Percentiles rank a stretch among this genome's conserved stretches.
phyloP scores from a whole-genome alignment of 2,888 invertebrate species.

The Cryptus armator region DNA sequence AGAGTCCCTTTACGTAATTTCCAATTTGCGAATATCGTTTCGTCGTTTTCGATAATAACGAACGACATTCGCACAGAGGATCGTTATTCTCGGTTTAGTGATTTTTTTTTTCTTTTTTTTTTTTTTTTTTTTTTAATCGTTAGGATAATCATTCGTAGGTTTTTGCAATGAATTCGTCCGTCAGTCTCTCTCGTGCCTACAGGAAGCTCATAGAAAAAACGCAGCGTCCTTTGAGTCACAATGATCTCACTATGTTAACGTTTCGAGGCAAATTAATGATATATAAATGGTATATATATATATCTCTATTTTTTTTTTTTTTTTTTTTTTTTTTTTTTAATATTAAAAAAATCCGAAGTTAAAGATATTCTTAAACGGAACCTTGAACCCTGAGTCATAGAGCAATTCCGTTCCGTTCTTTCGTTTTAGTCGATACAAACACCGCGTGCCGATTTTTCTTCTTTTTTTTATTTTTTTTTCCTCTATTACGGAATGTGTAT shows the following conservation, averaged over 20 bases:
- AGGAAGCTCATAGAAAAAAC: conserved; percentile 65
- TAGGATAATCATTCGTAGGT: conserved; percentile 33
- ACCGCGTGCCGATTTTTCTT: conserved; percentile 46
- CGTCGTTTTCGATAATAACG: not conserved
- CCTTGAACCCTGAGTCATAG: conserved; percentile 61
- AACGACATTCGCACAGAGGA: not conserved
- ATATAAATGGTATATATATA: conserved; percentile 45
- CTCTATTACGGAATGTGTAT: conserved; percentile 60
- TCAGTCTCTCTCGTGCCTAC: conserved; percentile 54
- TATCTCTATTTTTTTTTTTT: conserved; percentile 39
- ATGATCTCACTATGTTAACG: conserved; percentile 59
- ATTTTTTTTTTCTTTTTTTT: not conserved
- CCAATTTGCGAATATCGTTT: conserved; percentile 47
- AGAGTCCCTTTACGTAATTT: conserved; percentile 64
- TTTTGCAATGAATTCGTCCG: conserved; percentile 38
- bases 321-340: not conserved
- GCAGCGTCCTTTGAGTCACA: conserved; percentile 62
- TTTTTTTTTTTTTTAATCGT: conserved; percentile 7
- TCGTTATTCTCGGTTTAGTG: conserved; percentile 18
- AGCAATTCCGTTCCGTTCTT: conserved; percentile 55
- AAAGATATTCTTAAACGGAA: conserved; percentile 52
- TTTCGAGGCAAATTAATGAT: conserved; percentile 61
- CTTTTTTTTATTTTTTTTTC: not conserved
- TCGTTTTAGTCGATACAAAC: conserved; percentile 47
- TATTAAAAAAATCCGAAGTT: conserved; percentile 54